Base-by-base conservation (phyloP, 1,140 invertebrate genomes). In the Penaeus indicus region DNA sequence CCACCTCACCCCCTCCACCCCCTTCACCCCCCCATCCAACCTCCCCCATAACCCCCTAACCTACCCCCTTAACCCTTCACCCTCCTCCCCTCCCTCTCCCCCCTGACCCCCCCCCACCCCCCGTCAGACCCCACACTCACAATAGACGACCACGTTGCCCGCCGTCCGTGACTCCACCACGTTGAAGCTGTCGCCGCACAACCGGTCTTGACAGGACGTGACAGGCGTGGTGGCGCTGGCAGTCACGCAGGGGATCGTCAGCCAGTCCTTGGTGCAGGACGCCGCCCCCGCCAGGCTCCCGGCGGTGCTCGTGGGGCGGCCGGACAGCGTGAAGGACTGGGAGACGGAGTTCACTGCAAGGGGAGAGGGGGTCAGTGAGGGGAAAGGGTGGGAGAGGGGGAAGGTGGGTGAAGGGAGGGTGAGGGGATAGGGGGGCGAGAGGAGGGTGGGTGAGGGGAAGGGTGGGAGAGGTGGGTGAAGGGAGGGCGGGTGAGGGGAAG, bases 101-200 rank as follows among this genome's bases (percentile, higher is more conserved):
- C 75, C n/a, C 38, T 25, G 7, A 27, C 7, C n/a, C 81, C 21
- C 75, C 21, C 32, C 42, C 63, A 22, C 2, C 54, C 18, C 16
- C 32, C 25, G 13, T 18, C 61, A 21, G 62, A 18, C 42, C 21
- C 38, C 16, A 2, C 22, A 88, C 86, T 88, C 22, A 88, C 86
- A 90, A 63, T 85, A 91, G 27, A 91, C 60, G 7, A 77, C 83
- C 42, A 84, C 63, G 42, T 85, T 85, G 42, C 82, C 84, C 0
- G 27, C 60, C 60, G 78, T 89, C 38, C 81, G 85, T 10, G 69
- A 77, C n/a, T 32, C 63, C 10, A 96, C 95, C 2, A 95, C 94
- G 75, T 95, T 95, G 90, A 96, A 95, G 0, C 94, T 94, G 7
- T 95, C 95, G 0, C 96, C 96, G 91, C 96, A 96, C 22, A 96